These are phyloP conservation scores for Seriola quinqueradiata DNA, from an alignment of 2,113 vertebrate species.

Conservation along the genomic window DNA sequence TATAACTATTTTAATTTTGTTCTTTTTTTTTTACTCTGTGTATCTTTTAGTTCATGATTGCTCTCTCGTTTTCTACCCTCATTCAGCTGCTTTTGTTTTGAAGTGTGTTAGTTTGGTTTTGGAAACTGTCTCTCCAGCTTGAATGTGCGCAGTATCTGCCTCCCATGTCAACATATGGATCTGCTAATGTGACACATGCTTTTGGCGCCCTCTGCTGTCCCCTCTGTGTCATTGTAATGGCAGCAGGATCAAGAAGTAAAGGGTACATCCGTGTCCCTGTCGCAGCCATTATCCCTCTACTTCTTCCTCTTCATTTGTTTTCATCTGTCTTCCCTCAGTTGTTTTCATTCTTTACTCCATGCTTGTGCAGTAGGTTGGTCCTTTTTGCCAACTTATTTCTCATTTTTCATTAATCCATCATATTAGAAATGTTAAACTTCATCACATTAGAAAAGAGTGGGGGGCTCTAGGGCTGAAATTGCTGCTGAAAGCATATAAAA, in stretches of 20 bases:
- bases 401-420: slow-evolving; percentile 62
- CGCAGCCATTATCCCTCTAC: slow-evolving; percentile 33
- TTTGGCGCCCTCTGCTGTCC: slow-evolving; percentile 73
- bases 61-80: not conserved
- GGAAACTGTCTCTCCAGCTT: slow-evolving; percentile 32
- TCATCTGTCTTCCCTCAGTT: slow-evolving; percentile 38
- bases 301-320: slow-evolving; percentile 48
- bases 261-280: slow-evolving; percentile 37
- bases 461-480: not conserved
- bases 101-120: not conserved
- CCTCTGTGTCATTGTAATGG: slow-evolving; percentile 12
- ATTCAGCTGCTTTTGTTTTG: slow-evolving; percentile 7
- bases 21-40: not conserved
- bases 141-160: slow-evolving; percentile 56
- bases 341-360: slow-evolving; percentile 43
- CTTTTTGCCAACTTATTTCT: slow-evolving; percentile 32
- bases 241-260: slow-evolving; percentile 52
- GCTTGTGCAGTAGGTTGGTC: slow-evolving; percentile 59
- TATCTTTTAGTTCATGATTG: not conserved
- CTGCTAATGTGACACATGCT: slow-evolving; percentile 43
- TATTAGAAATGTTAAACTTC: slow-evolving; percentile 65
- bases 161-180: slow-evolving; percentile 47
- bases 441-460: slow-evolving; percentile 61
- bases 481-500: not conserved
- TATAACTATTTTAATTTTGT: not conserved